Evolutionary conservation across 1,140 invertebrate species (phyloP).

Genomic region (Nasonia vitripennis): DNA sequence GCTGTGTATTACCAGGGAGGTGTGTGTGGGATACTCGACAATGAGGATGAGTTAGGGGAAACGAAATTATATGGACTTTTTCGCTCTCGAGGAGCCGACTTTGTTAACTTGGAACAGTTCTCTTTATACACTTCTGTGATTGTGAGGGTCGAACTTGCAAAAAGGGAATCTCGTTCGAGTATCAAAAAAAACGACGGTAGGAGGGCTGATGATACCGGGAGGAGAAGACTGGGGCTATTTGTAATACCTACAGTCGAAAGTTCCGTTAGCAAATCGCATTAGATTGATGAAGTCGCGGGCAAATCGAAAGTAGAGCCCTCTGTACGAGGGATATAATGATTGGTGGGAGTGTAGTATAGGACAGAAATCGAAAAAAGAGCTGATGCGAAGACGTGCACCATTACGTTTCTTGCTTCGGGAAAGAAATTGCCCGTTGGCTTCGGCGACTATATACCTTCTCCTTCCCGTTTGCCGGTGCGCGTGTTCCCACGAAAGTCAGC

Average conservation of each 20-base stretch:
- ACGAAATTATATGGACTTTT: too few relatives aligned
- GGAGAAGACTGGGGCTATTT: not conserved
- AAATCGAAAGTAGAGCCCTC: constrained; percentile 6
- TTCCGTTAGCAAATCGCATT: not conserved
- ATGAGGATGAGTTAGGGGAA: too few relatives aligned
- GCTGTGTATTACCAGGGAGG: too few relatives aligned
- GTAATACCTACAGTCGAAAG: not conserved
- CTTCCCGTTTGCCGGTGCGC: not conserved
- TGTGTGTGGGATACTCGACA: too few relatives aligned
- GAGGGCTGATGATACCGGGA: not conserved
- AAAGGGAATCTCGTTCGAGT: too few relatives aligned
- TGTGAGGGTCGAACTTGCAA: too few relatives aligned
- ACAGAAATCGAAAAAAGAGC: not conserved
- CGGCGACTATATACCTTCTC: not conserved
- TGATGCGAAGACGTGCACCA: not conserved
- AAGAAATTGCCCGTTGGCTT: constrained; percentile 12
- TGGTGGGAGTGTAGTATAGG: not conserved
- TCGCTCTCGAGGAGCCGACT: too few relatives aligned
- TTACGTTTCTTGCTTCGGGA: not conserved
- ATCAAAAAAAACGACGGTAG: not conserved
- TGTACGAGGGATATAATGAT: not conserved
- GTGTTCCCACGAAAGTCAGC: constrained; percentile 39
- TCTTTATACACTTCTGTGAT: too few relatives aligned
- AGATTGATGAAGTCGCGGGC: constrained; percentile 36
- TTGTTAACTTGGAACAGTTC: too few relatives aligned